A percentile compares a stretch with the other conserved stretches of the same genome.
These are phyloP conservation scores for Pachyseris speciosa DNA, from an alignment of 64 coral and sea anemone genomes.

Conservation along the genomic window DNA sequence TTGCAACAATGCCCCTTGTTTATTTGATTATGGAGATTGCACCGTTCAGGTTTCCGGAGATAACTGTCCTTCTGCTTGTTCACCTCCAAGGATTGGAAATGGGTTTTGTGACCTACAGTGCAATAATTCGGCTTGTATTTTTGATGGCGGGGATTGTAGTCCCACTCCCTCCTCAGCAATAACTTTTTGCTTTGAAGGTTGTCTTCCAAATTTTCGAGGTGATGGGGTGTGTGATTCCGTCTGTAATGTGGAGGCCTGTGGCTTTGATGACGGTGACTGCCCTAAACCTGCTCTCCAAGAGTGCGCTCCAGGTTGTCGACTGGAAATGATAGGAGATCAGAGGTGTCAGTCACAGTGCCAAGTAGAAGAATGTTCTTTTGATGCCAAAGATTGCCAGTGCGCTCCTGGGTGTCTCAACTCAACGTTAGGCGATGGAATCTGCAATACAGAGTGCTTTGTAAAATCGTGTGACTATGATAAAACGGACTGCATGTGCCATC, in stretches of 20 bases:
- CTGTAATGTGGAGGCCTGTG: conserved; percentile 71
- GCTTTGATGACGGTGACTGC: conserved; percentile 72
- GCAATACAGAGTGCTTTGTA: conserved; percentile 55
- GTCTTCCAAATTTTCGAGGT: conserved; percentile 53
- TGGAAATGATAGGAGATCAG: conserved; percentile 73
- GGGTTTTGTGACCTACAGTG: conserved; percentile 69
- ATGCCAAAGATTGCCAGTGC: conserved; percentile 73
- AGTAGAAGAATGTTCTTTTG: conserved; percentile 77
- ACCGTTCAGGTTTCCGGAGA: not conserved
- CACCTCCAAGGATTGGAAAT: conserved; percentile 76
- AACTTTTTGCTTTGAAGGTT: conserved; percentile 56
- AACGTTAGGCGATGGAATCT: conserved; percentile 62
- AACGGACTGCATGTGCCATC: conserved; percentile 55
- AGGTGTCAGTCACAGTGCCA: conserved; percentile 64
- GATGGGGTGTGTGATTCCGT: conserved; percentile 73
- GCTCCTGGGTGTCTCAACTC: conserved; percentile 63
- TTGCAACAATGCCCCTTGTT: conserved; percentile 44
- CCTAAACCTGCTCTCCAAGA: conserved; percentile 46
- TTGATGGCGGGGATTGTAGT: conserved; percentile 69
- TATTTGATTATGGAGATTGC: conserved; percentile 83
- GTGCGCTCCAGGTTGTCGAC: conserved; percentile 43
- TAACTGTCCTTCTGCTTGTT: conserved; percentile 54
- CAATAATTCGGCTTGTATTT: conserved; percentile 60
- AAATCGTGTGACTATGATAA: conserved; percentile 63
- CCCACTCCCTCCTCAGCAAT: not conserved